Percentiles rank a stretch among this genome's conserved stretches.
phyloP scores from a whole-genome alignment of 2,797 vertebrate genomes.

The Gymnocypris eckloni region DNA sequence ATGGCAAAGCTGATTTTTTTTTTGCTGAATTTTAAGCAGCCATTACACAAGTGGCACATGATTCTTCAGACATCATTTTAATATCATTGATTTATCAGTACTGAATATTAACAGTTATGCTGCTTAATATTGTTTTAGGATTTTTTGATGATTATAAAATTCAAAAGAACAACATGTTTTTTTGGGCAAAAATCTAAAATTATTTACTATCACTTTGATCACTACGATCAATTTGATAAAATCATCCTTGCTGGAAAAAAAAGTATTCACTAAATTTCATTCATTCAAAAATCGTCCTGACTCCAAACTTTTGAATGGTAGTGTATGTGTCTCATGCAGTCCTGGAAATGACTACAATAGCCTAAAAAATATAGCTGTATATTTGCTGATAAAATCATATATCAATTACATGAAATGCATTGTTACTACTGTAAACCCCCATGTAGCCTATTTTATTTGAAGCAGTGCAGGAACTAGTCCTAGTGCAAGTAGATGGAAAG shows the following conservation, averaged over 20 bases:
- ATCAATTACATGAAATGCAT: background rate
- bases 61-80: background rate
- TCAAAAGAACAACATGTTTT: background rate
- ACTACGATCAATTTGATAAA: background rate
- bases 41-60: background rate
- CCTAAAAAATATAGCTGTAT: background rate
- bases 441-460: background rate
- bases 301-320: conserved; percentile 7
- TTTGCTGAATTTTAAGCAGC: background rate
- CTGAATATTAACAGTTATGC: background rate
- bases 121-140: background rate
- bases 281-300: background rate
- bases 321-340: background rate
- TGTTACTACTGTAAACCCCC: background rate
- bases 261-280: background rate
- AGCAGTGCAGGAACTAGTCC: conserved; percentile 11
- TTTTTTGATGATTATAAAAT: background rate
- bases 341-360: background rate
- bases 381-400: background rate
- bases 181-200: background rate
- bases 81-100: background rate
- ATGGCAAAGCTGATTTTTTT: background rate
- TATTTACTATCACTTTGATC: background rate
- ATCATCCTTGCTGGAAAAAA: background rate
- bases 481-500: conserved; percentile 3